Conservation (phyloP, 2,797 vertebrate species). For the Centropyge bicolor region DNA sequence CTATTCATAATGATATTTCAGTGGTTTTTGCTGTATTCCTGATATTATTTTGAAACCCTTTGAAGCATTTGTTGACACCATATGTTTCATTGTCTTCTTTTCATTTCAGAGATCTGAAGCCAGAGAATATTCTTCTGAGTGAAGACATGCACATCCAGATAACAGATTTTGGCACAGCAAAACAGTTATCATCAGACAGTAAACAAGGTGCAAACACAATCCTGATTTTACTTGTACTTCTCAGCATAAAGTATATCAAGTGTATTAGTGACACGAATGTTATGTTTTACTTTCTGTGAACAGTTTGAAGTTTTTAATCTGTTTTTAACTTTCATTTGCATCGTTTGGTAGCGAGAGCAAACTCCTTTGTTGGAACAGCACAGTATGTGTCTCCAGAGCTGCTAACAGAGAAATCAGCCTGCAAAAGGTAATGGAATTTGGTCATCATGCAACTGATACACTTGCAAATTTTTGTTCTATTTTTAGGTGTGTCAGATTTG, state of each 20-base stretch:
- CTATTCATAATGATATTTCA: background rate
- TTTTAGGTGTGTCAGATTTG: slow-evolving; percentile 12
- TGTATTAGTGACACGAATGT: background rate
- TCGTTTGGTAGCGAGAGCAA: slow-evolving; percentile 91
- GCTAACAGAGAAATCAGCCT: slow-evolving; percentile 98
- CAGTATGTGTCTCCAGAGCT: slow-evolving; percentile 99
- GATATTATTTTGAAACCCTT: background rate
- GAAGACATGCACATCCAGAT: slow-evolving; percentile 99
- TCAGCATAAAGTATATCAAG: background rate
- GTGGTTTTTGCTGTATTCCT: background rate
- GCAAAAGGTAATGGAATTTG: slow-evolving; percentile 91
- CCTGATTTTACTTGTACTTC: background rate
- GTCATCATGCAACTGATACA: background rate
- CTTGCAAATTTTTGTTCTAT: background rate
- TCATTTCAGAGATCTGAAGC: slow-evolving; percentile 95
- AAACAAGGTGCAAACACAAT: slow-evolving; percentile 89
- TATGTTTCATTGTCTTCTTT: slow-evolving; percentile 23
- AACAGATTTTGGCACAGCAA: slow-evolving; percentile 99
- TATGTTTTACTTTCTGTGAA: background rate
- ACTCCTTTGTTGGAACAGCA: slow-evolving; percentile 98
- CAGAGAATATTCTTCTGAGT: slow-evolving; percentile 98
- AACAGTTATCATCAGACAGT: slow-evolving; percentile 96
- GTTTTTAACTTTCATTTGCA: slow-evolving; percentile 17
- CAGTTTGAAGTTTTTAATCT: background rate
- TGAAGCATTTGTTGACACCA: background rate